A percentile compares a stretch with the other conserved stretches of the same genome.
Conservation (phyloP, 1,140 invertebrate genomes). For the Neotoxoptera formosana region DNA sequence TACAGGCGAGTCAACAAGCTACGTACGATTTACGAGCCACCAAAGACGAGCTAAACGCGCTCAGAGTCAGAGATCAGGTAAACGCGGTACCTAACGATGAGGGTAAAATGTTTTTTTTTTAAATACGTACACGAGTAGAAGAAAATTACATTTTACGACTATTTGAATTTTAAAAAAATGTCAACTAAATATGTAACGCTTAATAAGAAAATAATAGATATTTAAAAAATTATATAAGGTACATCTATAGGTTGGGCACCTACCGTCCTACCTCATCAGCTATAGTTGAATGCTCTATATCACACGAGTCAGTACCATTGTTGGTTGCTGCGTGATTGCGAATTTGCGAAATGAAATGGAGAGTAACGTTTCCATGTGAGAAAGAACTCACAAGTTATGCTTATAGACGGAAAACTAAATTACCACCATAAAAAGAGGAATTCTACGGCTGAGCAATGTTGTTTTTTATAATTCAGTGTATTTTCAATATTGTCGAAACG, state of each 20-base stretch:
- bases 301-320: no score
- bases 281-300: no score
- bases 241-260: no score
- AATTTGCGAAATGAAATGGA: neutral
- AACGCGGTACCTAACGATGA: neutral
- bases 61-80: slow-evolving; percentile 68
- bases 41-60: slow-evolving; percentile 68
- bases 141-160: neutral
- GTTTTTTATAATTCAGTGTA: neutral
- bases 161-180: no score
- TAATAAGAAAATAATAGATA: neutral
- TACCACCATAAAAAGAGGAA: neutral
- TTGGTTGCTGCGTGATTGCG: neutral
- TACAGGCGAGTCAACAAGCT: slow-evolving; percentile 65
- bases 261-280: neutral
- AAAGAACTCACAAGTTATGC: neutral
- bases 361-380: neutral
- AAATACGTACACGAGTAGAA: neutral
- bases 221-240: neutral
- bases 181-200: neutral
- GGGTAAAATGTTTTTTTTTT: neutral
- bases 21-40: slow-evolving; percentile 64
- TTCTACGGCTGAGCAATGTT: neutral
- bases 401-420: neutral
- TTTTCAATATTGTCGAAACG: neutral